Base-by-base conservation (phyloP, 2,888 invertebrate genomes). In the Noctua fimbriata region DNA sequence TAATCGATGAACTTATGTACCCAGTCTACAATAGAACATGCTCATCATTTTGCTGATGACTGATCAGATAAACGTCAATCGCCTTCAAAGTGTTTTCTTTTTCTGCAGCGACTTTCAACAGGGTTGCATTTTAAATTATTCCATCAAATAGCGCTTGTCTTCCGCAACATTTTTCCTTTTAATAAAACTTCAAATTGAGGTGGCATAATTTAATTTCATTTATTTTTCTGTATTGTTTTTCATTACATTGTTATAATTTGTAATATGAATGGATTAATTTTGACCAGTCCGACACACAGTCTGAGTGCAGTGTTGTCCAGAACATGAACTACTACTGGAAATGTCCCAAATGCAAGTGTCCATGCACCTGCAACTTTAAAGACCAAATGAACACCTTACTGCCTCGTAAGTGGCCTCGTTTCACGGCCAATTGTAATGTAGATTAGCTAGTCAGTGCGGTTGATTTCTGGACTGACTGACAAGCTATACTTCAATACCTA, bases 1-100 rank as follows among this genome's bases (percentile, higher is more conserved):
- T 66, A 74, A 49, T 44, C 4, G n/a, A 21, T 82, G 55, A 79
- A 36, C 52, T 47, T 47, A 7, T 24, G 44, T 44, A 28, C 14
- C 14, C 28, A 44, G 28, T 16, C n/a, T 21, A 5, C 1, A 21
- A 21, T 12, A 41, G 24, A 41, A 66, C 24, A 36, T 66, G 24
- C 24, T 41, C 16, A 67, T 16, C n/a, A n/a, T 67, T 7, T 41
- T 41, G 18, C 18, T 3, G 7, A 60, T 60, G 28, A n/a, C 36
- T 65, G 44, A 24, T 41, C 18, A 32, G 16, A 24, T 65, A 24
- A 24, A 12, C 0, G n/a, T 24, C 66, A 66, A n/a, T n/a, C 2
- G 7, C 41, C 24, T 41, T 24, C 7, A 41, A 41, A 14, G 24
- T n/a, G 66, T 24, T 32, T 7, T 18, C 18, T 32, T 14, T 65